Evolutionary conservation across 1,140 invertebrate genomes (phyloP).

Genomic region (Neomicropteryx cornuta): DNA sequence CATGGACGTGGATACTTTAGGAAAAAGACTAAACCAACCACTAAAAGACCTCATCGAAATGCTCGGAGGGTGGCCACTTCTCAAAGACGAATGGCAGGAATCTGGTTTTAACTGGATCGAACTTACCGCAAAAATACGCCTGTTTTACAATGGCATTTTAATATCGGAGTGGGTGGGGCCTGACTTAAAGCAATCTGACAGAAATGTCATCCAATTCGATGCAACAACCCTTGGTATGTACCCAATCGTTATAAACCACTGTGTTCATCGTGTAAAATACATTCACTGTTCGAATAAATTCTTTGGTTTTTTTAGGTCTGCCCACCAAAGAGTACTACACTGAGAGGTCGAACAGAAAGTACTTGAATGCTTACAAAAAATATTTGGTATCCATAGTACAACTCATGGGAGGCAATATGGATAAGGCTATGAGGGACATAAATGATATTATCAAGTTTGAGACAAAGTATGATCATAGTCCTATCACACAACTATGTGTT

Average conservation of each 20-base stretch:
- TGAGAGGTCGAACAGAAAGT: slow-evolving; percentile 52
- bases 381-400: slow-evolving; percentile 61
- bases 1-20: slow-evolving; percentile 55
- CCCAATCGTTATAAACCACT: too few relatives aligned
- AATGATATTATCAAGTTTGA: slow-evolving; percentile 75
- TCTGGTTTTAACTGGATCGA: slow-evolving; percentile 54
- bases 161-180: slow-evolving; percentile 66
- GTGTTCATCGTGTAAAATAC: too few relatives aligned
- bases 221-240: slow-evolving; percentile 53
- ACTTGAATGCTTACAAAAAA: slow-evolving; percentile 66
- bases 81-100: slow-evolving; percentile 46
- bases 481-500: slow-evolving; percentile 34
- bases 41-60: slow-evolving; percentile 50
- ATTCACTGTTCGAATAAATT: too few relatives aligned
- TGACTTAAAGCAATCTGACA: slow-evolving; percentile 68
- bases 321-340: slow-evolving; percentile 81
- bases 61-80: slow-evolving; percentile 69
- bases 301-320: slow-evolving; percentile 45
- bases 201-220: slow-evolving; percentile 70
- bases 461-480: slow-evolving; percentile 35
- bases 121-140: slow-evolving; percentile 53
- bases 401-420: slow-evolving; percentile 51
- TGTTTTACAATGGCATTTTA: slow-evolving; percentile 65
- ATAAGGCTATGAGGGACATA: slow-evolving; percentile 49
- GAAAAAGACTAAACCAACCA: slow-evolving; percentile 49